A percentile compares a stretch with the other conserved stretches of the same genome.
Conservation (phyloP, 2,797 vertebrate genomes). For the Myripristis jacobus region DNA sequence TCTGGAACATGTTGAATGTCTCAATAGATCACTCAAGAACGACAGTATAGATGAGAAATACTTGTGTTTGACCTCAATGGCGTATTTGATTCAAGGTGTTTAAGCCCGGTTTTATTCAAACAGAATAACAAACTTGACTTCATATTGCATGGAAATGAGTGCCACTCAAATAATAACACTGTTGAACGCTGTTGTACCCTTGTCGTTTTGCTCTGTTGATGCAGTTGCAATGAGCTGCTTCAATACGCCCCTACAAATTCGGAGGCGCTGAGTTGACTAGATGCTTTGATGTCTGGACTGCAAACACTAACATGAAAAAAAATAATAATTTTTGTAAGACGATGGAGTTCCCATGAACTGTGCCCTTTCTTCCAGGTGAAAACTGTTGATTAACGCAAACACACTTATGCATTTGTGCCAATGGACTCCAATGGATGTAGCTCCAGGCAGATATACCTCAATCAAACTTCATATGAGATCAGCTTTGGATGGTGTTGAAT, state of each 20-base stretch:
- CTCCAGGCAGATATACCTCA: background rate
- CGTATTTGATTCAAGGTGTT: slow-evolving; percentile 29
- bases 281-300: slow-evolving; percentile 57
- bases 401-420: slow-evolving; percentile 4
- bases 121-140: slow-evolving; percentile 14
- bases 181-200: slow-evolving; percentile 39
- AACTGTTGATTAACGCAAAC: slow-evolving; percentile 27
- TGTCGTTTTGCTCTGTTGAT: slow-evolving; percentile 60
- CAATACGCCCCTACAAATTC: slow-evolving; percentile 53
- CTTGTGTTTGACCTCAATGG: slow-evolving; percentile 19
- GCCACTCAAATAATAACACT: background rate
- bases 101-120: slow-evolving; percentile 28
- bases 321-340: slow-evolving; percentile 45
- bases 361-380: slow-evolving; percentile 2
- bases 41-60: slow-evolving; percentile 18
- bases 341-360: slow-evolving; percentile 38
- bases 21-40: slow-evolving; percentile 31
- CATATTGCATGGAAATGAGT: slow-evolving; percentile 16
- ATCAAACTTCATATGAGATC: background rate
- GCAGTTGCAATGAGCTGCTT: slow-evolving; percentile 60
- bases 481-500: background rate
- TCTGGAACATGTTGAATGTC: slow-evolving; percentile 23
- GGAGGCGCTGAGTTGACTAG: slow-evolving; percentile 35
- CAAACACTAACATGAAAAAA: slow-evolving; percentile 60
- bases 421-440: background rate